A percentile compares a stretch with the other conserved stretches of the same genome.
phyloP scores from a whole-genome alignment of 2,797 vertebrate species.

The Australoheros facetus region DNA sequence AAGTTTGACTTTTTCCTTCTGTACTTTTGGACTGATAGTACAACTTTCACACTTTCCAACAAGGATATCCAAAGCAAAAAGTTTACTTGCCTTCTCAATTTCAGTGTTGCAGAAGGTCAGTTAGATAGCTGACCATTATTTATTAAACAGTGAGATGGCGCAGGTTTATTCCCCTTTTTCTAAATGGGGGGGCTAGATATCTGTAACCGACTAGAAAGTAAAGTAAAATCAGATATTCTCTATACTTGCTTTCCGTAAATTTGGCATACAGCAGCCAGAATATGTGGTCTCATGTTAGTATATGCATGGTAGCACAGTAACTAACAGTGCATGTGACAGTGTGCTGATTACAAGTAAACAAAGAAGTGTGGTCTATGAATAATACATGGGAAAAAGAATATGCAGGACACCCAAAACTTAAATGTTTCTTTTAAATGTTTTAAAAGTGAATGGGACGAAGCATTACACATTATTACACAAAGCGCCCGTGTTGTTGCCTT shows the following conservation, averaged over 20 bases:
- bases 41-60: not conserved
- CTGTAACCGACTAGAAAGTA: not conserved
- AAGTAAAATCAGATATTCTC: not conserved
- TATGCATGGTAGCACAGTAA: not conserved
- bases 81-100: not conserved
- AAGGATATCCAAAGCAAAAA: constrained; percentile 1
- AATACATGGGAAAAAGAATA: constrained; percentile 8
- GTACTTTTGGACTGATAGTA: constrained; percentile 14
- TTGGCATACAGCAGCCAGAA: not conserved
- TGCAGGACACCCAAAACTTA: not conserved
- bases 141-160: not conserved
- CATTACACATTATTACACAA: constrained; percentile 6
- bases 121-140: not conserved
- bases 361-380: constrained; percentile 13
- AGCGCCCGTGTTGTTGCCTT: not conserved
- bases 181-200: not conserved
- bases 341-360: constrained; percentile 8
- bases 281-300: not conserved
- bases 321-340: constrained; percentile 10
- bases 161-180: not conserved
- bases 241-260: not conserved
- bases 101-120: not conserved
- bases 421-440: not conserved
- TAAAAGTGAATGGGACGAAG: not conserved
- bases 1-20: constrained; percentile 3